Evolutionary conservation across 2,113 vertebrate species (phyloP), one percentile per base, ranked within the genome.

Genomic region (Raja brachyura): DNA sequence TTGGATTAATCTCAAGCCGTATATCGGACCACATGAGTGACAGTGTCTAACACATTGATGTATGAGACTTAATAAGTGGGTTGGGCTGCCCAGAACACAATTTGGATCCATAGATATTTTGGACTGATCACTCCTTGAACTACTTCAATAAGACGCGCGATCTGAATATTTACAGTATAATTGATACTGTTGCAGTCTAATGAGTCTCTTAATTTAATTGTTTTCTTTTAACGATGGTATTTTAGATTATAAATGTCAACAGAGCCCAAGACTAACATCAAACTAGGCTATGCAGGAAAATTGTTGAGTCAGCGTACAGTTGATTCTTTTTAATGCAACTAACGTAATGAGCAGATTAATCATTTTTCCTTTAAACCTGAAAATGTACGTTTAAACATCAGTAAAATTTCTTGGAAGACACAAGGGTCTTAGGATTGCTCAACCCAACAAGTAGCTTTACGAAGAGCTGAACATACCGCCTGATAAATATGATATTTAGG

Each of bases 121-220:
- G 25, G 66, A 25, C 68, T 92, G 90, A 74, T 73, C 10, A 54
- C 54, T 92, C n/a, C 7, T 90, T 16, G 83, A 63, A 56, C 11
- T 70, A 16, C 3, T 92, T 25, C 66, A 54, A 54, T 48, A 25
- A 8, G 22, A 33, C 54, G 22, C 20, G 16, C 73, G 68, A 92
- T 74, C 73, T 92, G 90, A 92, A 73, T 73, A 92, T 54, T 92
- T 92, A 73, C 68, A 74, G 68, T 73, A 73, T 70, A 92, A 92
- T 48, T 9, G 39, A 92, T 48, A 48, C 18, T 48, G 22, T 25
- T 13, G 88, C 22, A 9, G 18, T 73, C 25, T 92, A 22, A 68
- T 63, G 6, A 70, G 39, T 73, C 20, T 73, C 11, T 92, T 74
- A 48, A 54, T 73, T 73, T 92, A 54, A 73, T 54, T 85, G 63